These are phyloP conservation scores for Caracal caracal DNA, from an alignment of 2,113 vertebrate genomes.

Conservation along the genomic window DNA sequence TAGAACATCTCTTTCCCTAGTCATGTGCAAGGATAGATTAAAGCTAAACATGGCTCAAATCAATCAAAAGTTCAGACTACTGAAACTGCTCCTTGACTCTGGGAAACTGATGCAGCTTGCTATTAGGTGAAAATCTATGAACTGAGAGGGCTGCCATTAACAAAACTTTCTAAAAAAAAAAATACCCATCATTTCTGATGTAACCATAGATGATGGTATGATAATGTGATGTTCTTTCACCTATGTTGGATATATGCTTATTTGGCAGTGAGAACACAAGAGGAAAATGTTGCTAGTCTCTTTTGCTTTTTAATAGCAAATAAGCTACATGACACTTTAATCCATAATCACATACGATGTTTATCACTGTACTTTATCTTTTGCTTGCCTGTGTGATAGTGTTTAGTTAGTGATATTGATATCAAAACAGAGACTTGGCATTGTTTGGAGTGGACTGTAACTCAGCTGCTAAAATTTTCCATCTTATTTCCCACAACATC, in stretches of 20 bases:
- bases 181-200: neutral
- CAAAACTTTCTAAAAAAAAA: neutral
- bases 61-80: slow-evolving; percentile 65
- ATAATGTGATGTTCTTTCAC: neutral
- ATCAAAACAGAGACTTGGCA: slow-evolving; percentile 23
- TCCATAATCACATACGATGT: neutral
- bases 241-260: neutral
- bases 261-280: neutral
- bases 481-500: neutral
- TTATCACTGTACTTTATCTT: neutral
- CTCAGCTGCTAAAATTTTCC: neutral
- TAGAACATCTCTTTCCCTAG: slow-evolving; percentile 59
- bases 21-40: slow-evolving; percentile 73
- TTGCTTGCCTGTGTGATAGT: slow-evolving; percentile 20
- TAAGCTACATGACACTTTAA: neutral
- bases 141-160: neutral
- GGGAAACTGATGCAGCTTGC: slow-evolving; percentile 17
- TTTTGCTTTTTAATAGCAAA: slow-evolving; percentile 6
- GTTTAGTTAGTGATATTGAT: neutral
- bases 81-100: slow-evolving; percentile 48
- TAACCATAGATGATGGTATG: neutral
- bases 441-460: neutral
- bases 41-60: slow-evolving; percentile 72
- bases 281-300: neutral
- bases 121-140: slow-evolving; percentile 57